Evolutionary conservation across 2,797 vertebrate genomes (phyloP).

Genomic region (Dromococcyx pavoninus): DNA sequence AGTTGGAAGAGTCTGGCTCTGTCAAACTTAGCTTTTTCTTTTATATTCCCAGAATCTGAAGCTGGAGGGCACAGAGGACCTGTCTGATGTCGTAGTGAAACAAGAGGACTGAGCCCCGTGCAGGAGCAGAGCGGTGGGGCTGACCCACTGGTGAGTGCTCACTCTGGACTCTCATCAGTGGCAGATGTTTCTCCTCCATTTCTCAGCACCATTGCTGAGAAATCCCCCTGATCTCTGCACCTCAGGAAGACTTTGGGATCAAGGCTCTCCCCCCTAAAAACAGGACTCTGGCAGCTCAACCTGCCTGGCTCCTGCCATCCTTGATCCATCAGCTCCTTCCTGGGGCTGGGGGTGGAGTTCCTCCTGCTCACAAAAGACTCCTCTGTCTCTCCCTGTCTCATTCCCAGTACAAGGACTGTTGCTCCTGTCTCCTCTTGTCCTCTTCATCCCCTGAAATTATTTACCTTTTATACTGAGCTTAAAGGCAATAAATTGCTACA

Average conservation of each 20-base stretch:
- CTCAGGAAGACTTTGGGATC: not conserved
- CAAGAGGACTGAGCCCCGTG: constrained; percentile 72
- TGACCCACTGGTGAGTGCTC: not conserved
- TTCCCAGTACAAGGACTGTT: not conserved
- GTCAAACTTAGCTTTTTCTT: not conserved
- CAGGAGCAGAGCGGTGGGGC: too few relatives aligned
- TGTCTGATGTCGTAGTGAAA: constrained; percentile 89
- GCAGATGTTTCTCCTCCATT: not conserved
- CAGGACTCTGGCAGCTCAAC: not conserved
- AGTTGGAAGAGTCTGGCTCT: not conserved
- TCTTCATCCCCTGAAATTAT: not conserved
- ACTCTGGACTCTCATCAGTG: not conserved
- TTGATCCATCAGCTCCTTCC: not conserved
- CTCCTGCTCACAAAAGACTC: not conserved
- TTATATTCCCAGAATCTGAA: constrained; percentile 83
- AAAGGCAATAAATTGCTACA: not conserved
- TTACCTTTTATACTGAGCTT: not conserved
- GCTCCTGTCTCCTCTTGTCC: not conserved
- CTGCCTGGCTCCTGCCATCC: not conserved
- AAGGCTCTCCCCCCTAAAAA: not conserved
- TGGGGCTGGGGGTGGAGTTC: not conserved
- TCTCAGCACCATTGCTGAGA: not conserved
- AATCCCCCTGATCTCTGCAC: not conserved
- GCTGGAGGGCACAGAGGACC: constrained; percentile 86
- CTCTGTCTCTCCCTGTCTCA: not conserved